These are phyloP conservation scores for Coracias cyanogaster DNA, from an alignment of 2,797 vertebrate genomes.

Conservation along the genomic window DNA sequence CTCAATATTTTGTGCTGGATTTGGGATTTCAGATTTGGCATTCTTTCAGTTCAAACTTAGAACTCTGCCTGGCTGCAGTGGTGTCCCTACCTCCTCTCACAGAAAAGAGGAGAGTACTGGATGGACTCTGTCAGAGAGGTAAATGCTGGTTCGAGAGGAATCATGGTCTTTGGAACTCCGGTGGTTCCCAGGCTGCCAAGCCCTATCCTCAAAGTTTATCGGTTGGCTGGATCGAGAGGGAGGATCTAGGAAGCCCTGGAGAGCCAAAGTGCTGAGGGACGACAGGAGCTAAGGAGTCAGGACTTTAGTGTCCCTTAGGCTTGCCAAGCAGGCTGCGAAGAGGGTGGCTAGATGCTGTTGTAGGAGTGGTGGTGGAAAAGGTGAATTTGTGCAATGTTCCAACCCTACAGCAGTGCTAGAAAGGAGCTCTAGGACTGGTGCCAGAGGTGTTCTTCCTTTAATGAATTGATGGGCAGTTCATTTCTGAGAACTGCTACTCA, in stretches of 20 bases:
- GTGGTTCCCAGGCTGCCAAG: background rate
- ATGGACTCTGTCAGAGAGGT: background rate
- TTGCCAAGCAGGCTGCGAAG: background rate
- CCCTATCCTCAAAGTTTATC: background rate
- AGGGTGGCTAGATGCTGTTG: background rate
- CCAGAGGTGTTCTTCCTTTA: background rate
- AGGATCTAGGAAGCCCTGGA: background rate
- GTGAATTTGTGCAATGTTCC: background rate
- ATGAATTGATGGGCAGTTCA: background rate
- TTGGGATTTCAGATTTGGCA: background rate
- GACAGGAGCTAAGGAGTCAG: background rate
- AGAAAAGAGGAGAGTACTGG: background rate
- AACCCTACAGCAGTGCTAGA: background rate
- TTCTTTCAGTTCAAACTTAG: background rate
- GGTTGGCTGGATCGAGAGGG: background rate
- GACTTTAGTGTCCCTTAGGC: background rate
- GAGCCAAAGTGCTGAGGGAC: background rate
- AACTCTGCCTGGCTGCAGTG: background rate
- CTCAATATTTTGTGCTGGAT: background rate
- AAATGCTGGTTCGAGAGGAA: background rate
- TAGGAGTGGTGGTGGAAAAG: background rate
- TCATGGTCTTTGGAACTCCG: rapidly evolving
- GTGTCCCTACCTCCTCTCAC: background rate
- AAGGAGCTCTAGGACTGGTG: background rate
- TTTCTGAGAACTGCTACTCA: background rate